Conservation (phyloP, 1,140 invertebrate species). For the Lordiphosa stackelbergi region DNA sequence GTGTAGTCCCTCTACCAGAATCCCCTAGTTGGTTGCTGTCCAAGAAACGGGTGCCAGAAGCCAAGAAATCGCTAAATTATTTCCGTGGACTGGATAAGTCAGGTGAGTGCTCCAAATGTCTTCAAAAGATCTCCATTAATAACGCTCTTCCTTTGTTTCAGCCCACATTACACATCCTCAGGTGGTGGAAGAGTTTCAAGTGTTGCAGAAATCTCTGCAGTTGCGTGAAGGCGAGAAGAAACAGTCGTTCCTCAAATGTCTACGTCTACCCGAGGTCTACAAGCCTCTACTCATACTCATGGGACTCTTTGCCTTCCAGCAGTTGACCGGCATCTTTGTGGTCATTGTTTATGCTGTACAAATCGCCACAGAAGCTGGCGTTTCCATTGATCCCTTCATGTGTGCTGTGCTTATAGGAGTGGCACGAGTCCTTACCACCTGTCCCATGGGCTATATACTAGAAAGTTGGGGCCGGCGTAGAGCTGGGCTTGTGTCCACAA, state of each 20-base stretch:
- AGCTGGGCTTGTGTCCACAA: constrained; percentile 80
- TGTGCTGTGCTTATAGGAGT: constrained; percentile 80
- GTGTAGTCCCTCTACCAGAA: constrained; percentile 82
- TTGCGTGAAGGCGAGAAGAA: constrained; percentile 56
- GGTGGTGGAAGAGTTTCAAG: constrained; percentile 67
- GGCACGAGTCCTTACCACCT: constrained; percentile 79
- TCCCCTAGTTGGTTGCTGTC: constrained; percentile 84
- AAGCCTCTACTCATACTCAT: constrained; percentile 83
- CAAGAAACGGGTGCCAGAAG: constrained; percentile 79
- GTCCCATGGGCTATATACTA: constrained; percentile 79
- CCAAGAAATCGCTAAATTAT: constrained; percentile 78
- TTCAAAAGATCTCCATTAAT: constrained; percentile 31
- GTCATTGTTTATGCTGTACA: constrained; percentile 86
- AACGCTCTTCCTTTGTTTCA: constrained; percentile 7
- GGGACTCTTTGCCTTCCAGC: constrained; percentile 86
- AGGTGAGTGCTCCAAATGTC: constrained; percentile 37
- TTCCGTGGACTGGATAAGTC: constrained; percentile 79
- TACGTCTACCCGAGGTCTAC: constrained; percentile 77
- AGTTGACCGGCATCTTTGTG: constrained; percentile 87
- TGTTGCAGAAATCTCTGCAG: constrained; percentile 60
- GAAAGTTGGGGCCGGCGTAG: constrained; percentile 80
- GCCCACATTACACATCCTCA: constrained; percentile 70
- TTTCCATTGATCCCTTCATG: constrained; percentile 80
- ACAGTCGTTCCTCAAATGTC: constrained; percentile 44
- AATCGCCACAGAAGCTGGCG: constrained; percentile 81